Evolutionary conservation across 2,888 invertebrate genomes (phyloP), one percentile per base, ranked within the genome.

Genomic region (Teleogryllus oceanicus): DNA sequence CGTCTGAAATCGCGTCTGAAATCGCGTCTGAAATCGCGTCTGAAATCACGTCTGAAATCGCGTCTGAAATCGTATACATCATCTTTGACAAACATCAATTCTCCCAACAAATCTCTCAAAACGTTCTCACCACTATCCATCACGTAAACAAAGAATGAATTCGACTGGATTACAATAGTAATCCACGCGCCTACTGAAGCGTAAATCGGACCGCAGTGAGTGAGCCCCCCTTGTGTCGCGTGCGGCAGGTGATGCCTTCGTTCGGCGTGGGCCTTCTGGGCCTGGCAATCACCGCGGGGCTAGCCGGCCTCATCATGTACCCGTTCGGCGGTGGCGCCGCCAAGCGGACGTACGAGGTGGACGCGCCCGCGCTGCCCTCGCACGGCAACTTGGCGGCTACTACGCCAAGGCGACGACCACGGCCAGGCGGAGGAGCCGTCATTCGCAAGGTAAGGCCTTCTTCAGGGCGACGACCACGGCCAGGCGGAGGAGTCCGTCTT

Each of bases 191-290:
- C 21, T 21, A 21, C 21, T 21, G 21, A 21, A 21, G 21, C 24
- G 24, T 3, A 2, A 24, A 24, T 3, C 24, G 37, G 37, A 37
- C 8, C 8, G 8, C 24, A 3, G 24, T 24, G 37, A 37, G 37
- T 37, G 37, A 37, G 37, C 37, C 0, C 8, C 37, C 37, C 8
- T 37, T 8, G 8, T 8, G 5, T 37, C 8, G 0, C 8, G 37
- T 37, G 37, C 13, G 62, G 83, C 94, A 94, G 88, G 92, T 94
- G 0, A 94, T 94, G 92, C 94, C 94, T 0, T 93, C 93, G 50
- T 93, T 94, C 24, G 94, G 94, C 1, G 92, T 94, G 0, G 94
- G 94, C 83, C 87, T 94, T 24, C 91, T 94, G 16, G 94, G 94
- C 2, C 86, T 94, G 75, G 92, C 94, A 81, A 90, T 94, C 81